These are phyloP conservation scores for Geodia barretti DNA, from an alignment of 37 sponge, comb jelly and placozoan genomes.

Conservation along the genomic window DNA sequence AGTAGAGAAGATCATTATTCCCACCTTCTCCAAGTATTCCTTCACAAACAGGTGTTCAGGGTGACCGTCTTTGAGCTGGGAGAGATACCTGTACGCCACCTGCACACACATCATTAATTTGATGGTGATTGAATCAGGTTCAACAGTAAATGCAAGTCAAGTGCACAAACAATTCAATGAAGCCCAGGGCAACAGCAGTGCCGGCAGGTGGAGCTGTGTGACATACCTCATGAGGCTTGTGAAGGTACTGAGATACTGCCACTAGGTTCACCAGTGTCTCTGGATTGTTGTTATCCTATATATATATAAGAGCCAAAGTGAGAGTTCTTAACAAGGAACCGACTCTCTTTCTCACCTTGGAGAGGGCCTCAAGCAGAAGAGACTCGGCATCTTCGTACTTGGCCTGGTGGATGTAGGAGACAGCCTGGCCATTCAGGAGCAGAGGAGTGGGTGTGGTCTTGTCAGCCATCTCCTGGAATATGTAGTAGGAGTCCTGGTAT, in stretches of 20 bases:
- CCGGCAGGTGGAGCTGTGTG: too few species aligned
- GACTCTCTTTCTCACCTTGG: constrained; percentile 62
- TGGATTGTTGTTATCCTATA: constrained; percentile 92
- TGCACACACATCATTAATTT: constrained; percentile 16
- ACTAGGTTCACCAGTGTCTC: constrained; percentile 93
- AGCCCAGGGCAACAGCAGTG: neutral
- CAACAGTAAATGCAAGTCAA: too few species aligned
- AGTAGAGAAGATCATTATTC: neutral
- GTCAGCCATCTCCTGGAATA: constrained; percentile 97
- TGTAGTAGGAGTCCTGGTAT: constrained; percentile 94
- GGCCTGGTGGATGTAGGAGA: constrained; percentile 82
- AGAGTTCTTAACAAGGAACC: neutral
- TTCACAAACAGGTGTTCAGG: constrained; percentile 78
- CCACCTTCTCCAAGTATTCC: constrained; percentile 75
- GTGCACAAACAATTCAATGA: too few species aligned
- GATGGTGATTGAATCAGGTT: too few species aligned
- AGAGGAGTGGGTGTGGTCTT: constrained; percentile 91
- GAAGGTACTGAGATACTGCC: constrained; percentile 89
- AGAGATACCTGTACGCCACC: constrained; percentile 80
- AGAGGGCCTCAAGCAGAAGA: constrained; percentile 89
- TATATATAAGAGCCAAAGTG: neutral
- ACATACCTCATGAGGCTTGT: constrained; percentile 85
- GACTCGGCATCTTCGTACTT: constrained; percentile 97
- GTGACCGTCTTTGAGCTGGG: constrained; percentile 93
- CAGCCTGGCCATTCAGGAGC: constrained; percentile 94